A percentile compares a stretch with the other conserved stretches of the same genome.
phyloP scores from a whole-genome alignment of 2,113 vertebrate species.

The Pedionomus torquatus region DNA sequence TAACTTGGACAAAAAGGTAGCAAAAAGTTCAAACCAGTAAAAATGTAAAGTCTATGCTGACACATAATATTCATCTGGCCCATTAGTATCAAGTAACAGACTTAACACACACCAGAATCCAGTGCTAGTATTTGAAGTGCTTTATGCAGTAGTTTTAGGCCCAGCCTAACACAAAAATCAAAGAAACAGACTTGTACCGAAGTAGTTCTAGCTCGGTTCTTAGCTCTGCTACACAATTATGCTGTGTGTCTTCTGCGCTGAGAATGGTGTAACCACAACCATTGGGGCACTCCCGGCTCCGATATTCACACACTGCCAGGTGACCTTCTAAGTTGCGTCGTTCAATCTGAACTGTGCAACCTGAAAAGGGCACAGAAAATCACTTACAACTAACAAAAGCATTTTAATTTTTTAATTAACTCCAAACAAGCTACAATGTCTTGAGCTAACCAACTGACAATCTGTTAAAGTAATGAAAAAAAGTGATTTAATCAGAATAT shows the following conservation, averaged over 20 bases:
- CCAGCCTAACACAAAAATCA: background rate
- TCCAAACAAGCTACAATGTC: background rate
- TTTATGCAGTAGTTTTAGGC: background rate
- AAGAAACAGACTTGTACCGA: conserved; percentile 69
- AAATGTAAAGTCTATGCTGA: background rate
- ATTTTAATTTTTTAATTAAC: background rate
- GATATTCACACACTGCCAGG: conserved; percentile 81
- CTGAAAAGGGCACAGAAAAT: conserved; percentile 38
- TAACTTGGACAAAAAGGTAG: background rate
- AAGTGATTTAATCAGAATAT: background rate
- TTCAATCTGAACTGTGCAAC: conserved; percentile 81
- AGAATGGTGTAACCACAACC: conserved; percentile 83
- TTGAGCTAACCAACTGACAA: background rate
- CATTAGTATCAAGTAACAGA: background rate
- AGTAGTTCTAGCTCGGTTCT: conserved; percentile 85
- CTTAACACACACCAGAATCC: background rate
- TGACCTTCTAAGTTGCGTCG: conserved; percentile 80
- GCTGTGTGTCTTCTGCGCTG: conserved; percentile 78
- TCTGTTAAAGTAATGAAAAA: background rate
- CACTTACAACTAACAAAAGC: background rate
- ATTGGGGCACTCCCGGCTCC: conserved; percentile 82
- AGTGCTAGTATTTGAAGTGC: background rate
- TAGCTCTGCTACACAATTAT: conserved; percentile 87
- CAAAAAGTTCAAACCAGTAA: background rate
- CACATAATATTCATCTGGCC: background rate